phyloP scores from a whole-genome alignment of 2,888 invertebrate genomes.

The Hirudinaria manillensis region DNA sequence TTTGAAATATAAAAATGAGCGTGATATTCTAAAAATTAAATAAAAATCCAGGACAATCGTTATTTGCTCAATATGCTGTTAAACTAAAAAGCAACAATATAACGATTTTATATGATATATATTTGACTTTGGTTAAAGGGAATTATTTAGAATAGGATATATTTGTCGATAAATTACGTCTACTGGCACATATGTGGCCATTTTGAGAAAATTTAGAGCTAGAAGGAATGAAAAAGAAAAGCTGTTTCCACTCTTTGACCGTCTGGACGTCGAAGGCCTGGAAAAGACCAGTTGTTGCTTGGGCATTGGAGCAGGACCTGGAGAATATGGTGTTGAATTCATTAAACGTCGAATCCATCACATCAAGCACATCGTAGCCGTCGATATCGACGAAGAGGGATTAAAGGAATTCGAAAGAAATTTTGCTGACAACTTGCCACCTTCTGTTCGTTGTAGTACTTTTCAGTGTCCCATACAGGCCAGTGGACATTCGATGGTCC shows the following conservation, averaged over 20 bases:
- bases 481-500: not conserved
- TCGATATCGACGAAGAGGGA: not conserved
- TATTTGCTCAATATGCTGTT: too few relatives aligned
- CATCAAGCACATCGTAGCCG: not conserved
- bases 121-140: too few relatives aligned
- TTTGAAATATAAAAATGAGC: too few relatives aligned
- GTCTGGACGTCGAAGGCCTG: not conserved
- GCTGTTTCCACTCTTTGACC: not conserved
- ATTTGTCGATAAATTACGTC: too few relatives aligned
- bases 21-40: too few relatives aligned
- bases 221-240: conserved; percentile 1
- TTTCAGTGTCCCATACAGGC: not conserved
- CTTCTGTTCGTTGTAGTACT: not conserved
- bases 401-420: not conserved
- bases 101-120: too few relatives aligned
- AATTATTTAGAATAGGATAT: too few relatives aligned
- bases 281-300: not conserved
- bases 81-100: too few relatives aligned
- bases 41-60: too few relatives aligned
- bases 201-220: not conserved
- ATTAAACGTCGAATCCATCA: not conserved
- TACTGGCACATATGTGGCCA: not conserved
- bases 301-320: not conserved
- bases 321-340: conserved; percentile 3
- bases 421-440: not conserved